These are phyloP conservation scores for Synanthedon andrenaeformis DNA, from an alignment of 2,888 invertebrate species.

Conservation along the genomic window DNA sequence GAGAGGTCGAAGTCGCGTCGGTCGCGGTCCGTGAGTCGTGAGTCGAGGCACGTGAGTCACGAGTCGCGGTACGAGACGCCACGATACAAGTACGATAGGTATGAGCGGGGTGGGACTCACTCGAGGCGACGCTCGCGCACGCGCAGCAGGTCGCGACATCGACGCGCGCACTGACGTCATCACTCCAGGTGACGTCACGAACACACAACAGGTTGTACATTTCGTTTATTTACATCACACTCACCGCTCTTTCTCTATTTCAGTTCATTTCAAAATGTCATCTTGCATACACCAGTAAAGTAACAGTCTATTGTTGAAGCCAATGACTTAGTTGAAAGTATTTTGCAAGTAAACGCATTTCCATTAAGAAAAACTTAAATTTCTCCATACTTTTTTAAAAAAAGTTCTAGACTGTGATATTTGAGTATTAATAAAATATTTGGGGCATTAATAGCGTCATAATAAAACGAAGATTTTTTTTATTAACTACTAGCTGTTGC, in stretches of 20 bases:
- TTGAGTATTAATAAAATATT: too few species aligned
- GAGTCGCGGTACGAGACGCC: conserved; percentile 19
- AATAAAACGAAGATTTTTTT: too few species aligned
- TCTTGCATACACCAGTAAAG: too few species aligned
- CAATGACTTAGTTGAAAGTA: too few species aligned
- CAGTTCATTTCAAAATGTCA: too few species aligned
- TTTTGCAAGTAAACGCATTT: too few species aligned
- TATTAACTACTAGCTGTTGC: too few species aligned
- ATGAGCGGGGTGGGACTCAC: conserved; percentile 59
- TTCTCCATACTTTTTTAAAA: too few species aligned
- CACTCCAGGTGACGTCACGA: conserved; percentile 38
- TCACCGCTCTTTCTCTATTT: background rate
- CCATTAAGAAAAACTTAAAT: too few species aligned
- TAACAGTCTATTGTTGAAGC: too few species aligned
- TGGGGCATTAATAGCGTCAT: too few species aligned
- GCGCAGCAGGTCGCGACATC: conserved; percentile 45
- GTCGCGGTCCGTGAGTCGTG: conserved; percentile 11
- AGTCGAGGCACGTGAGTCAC: conserved; percentile 15
- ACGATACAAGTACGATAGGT: conserved; percentile 51
- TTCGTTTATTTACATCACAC: conserved; percentile 9
- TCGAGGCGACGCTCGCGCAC: conserved; percentile 47
- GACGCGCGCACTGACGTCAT: conserved; percentile 36
- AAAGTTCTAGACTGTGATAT: too few species aligned
- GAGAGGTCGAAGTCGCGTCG: conserved; percentile 34
- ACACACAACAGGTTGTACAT: conserved; percentile 52